Evolutionary conservation across 1,140 invertebrate genomes (phyloP).

Genomic region (Drosophila jambulina): DNA sequence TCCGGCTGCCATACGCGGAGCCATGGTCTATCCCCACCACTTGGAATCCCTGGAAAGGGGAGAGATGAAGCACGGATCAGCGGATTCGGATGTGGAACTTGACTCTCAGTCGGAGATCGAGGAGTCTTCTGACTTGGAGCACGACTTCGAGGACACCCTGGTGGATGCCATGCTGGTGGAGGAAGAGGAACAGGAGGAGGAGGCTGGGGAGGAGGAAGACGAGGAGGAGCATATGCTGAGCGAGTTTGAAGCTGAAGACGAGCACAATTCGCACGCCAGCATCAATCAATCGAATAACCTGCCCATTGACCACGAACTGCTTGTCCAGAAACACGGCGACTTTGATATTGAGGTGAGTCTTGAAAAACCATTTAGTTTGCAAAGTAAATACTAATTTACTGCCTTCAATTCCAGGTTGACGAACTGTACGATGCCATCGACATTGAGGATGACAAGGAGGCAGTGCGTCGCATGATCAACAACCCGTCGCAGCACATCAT

Average conservation of each 20-base stretch:
- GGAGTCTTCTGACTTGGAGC: slow-evolving; percentile 85
- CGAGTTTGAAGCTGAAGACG: slow-evolving; percentile 54
- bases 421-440: slow-evolving; percentile 87
- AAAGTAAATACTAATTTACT: neutral
- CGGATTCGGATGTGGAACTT: slow-evolving; percentile 86
- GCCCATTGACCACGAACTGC: slow-evolving; percentile 49
- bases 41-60: slow-evolving; percentile 92
- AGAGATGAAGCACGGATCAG: slow-evolving; percentile 91
- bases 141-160: slow-evolving; percentile 86
- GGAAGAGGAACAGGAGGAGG: slow-evolving; percentile 75
- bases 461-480: slow-evolving; percentile 81
- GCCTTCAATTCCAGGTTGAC: slow-evolving; percentile 57
- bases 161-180: slow-evolving; percentile 80
- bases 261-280: slow-evolving; percentile 3
- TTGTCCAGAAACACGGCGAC: slow-evolving; percentile 57
- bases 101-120: slow-evolving; percentile 86
- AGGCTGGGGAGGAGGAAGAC: slow-evolving; percentile 40
- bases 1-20: slow-evolving; percentile 92
- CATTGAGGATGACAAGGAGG: slow-evolving; percentile 86
- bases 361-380: neutral
- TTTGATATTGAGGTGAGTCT: slow-evolving; percentile 81
- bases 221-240: slow-evolving; percentile 57
- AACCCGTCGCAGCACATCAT: slow-evolving; percentile 59
- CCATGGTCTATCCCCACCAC: slow-evolving; percentile 96
- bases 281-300: slow-evolving; percentile 48